Percentiles rank a stretch among this genome's conserved stretches.
Conservation (phyloP, 2,113 vertebrate species). For the Pyxicephalus adspersus region DNA sequence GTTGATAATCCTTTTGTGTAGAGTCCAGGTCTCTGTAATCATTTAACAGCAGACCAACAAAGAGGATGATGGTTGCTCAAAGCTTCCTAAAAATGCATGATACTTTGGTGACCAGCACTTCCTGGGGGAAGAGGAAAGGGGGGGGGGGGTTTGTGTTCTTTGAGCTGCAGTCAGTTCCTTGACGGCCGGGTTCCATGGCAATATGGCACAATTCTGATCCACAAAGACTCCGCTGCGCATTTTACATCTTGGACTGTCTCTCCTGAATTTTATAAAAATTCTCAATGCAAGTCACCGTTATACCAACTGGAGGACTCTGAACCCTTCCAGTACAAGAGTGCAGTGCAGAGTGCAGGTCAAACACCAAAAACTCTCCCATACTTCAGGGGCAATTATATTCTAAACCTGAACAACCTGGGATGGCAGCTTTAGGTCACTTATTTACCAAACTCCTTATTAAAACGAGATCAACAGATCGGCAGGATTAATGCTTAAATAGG, state of each 20-base stretch:
- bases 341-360: not conserved
- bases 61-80: slow-evolving; percentile 42
- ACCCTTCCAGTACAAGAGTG: not conserved
- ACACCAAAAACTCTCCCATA: too few relatives aligned
- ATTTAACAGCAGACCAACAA: slow-evolving; percentile 58
- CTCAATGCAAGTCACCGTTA: not conserved
- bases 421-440: not conserved
- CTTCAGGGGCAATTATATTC: too few relatives aligned
- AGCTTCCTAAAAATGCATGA: slow-evolving; percentile 55
- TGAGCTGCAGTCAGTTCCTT: not conserved
- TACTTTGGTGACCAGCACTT: slow-evolving; percentile 60
- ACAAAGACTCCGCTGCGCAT: slow-evolving; percentile 41
- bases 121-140: slow-evolving; percentile 22
- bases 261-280: not conserved
- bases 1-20: not conserved
- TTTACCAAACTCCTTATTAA: not conserved
- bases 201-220: slow-evolving; percentile 63
- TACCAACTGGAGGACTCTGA: not conserved
- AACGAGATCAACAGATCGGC: not conserved
- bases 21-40: slow-evolving; percentile 56
- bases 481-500: not conserved
- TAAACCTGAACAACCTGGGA: too few relatives aligned
- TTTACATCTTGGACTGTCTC: not conserved
- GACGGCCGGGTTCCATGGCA: slow-evolving; percentile 61
- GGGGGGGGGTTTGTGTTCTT: not conserved